A percentile compares a stretch with the other conserved stretches of the same genome.
phyloP scores from a whole-genome alignment of 2,888 invertebrate genomes.

The Pocota personata region DNA sequence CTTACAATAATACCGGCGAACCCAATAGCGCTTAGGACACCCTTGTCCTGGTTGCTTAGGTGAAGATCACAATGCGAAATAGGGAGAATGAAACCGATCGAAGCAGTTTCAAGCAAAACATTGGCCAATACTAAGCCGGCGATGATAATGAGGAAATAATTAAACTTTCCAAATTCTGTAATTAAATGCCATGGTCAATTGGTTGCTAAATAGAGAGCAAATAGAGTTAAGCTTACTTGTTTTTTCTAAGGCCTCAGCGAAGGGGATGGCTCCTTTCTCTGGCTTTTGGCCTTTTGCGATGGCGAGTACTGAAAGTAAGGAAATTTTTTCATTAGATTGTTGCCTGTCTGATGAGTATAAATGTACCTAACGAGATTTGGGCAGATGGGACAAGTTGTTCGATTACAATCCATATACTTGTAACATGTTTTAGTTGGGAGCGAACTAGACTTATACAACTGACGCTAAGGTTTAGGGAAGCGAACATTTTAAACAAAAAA shows the following conservation, averaged over 20 bases:
- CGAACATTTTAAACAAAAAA: too few relatives aligned
- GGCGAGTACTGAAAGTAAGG: constrained; percentile 48
- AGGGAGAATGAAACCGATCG: constrained; percentile 84
- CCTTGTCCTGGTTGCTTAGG: constrained; percentile 81
- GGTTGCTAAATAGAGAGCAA: not conserved
- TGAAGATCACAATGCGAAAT: constrained; percentile 83
- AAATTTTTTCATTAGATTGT: not conserved
- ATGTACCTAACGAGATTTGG: not conserved
- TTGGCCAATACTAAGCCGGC: constrained; percentile 84
- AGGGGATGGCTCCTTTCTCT: constrained; percentile 37
- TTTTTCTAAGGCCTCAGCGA: constrained; percentile 63
- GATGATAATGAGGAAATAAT: constrained; percentile 82
- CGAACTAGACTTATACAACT: too few relatives aligned
- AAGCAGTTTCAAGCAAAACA: constrained; percentile 83
- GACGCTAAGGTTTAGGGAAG: too few relatives aligned
- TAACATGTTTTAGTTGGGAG: not conserved
- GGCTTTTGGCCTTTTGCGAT: constrained; percentile 41
- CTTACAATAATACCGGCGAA: constrained; percentile 83
- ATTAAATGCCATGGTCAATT: not conserved
- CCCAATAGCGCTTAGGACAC: constrained; percentile 81
- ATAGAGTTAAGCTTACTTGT: constrained; percentile 38
- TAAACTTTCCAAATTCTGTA: constrained; percentile 84
- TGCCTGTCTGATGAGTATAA: not conserved
- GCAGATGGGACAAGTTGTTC: not conserved
- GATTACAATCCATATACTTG: not conserved